Percentiles rank a stretch among this genome's conserved stretches.
Conservation (phyloP, 1,140 invertebrate genomes). For the Brachionus sp. region DNA sequence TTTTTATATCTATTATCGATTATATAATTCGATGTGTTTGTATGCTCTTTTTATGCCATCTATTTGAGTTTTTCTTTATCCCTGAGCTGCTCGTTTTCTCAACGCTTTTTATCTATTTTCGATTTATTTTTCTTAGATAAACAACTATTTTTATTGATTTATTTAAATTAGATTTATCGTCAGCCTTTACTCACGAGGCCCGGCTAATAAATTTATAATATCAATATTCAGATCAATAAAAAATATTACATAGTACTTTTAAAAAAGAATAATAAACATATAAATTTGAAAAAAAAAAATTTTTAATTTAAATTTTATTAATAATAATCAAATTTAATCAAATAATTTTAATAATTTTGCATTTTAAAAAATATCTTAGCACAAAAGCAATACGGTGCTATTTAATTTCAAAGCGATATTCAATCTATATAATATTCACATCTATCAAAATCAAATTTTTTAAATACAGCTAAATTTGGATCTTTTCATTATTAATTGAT, state of each 20-base stretch:
- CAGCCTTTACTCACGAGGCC: neutral
- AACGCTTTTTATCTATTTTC: neutral
- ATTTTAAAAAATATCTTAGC: too few species aligned
- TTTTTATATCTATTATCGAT: neutral
- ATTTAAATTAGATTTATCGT: conserved; percentile 15
- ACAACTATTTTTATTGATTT: conserved; percentile 23
- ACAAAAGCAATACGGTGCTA: too few species aligned
- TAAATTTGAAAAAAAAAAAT: too few species aligned
- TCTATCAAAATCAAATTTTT: too few species aligned
- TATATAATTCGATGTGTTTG: conserved; percentile 28
- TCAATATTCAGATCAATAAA: neutral
- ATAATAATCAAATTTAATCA: too few species aligned
- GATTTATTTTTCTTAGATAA: conserved; percentile 16
- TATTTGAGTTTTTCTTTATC: neutral
- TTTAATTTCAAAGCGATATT: too few species aligned
- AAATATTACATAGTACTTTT: neutral
- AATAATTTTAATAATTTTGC: too few species aligned
- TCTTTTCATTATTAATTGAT: too few species aligned
- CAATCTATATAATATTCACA: too few species aligned
- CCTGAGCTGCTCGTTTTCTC: neutral
- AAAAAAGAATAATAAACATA: too few species aligned
- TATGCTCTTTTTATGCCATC: neutral
- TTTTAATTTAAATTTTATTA: too few species aligned
- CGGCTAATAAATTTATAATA: neutral
- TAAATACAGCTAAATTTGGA: too few species aligned